Percentiles rank a stretch among this genome's conserved stretches.
Evolutionary conservation across 2,797 vertebrate genomes (phyloP).

Genomic region (Trematomus bernacchii): DNA sequence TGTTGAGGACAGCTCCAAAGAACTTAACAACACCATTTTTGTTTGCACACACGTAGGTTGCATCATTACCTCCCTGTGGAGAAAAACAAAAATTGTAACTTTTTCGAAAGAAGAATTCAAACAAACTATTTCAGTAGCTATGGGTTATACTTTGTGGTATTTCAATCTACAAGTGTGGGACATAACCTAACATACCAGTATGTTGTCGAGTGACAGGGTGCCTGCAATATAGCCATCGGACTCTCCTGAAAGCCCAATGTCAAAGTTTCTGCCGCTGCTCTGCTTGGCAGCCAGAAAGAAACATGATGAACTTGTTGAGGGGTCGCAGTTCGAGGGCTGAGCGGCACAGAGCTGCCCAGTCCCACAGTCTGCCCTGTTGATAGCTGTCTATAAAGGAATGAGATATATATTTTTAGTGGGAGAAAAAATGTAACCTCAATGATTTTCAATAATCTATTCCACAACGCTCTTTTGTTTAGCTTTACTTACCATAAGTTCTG

Average conservation of each 20-base stretch:
- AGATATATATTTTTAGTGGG: background rate
- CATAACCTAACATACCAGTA: conserved; percentile 31
- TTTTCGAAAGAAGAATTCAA: background rate
- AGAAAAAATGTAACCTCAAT: background rate
- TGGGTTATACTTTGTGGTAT: background rate
- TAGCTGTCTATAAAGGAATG: background rate
- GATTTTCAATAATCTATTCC: background rate
- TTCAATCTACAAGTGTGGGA: background rate
- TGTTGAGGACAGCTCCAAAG: background rate
- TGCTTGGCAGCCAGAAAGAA: conserved; percentile 21
- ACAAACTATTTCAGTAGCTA: background rate
- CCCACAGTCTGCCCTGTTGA: background rate
- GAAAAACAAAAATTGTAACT: background rate
- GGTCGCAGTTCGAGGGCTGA: conserved; percentile 27
- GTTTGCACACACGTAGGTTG: conserved; percentile 64
- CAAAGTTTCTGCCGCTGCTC: conserved; percentile 3
- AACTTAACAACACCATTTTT: background rate
- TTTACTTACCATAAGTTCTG: background rate
- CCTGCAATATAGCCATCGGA: conserved; percentile 34
- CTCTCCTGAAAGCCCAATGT: conserved; percentile 39
- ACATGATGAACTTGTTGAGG: rapidly evolving
- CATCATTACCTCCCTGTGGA: conserved; percentile 32
- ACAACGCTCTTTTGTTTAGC: background rate
- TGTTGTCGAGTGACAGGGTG: rapidly evolving
- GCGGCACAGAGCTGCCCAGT: conserved; percentile 9